Conservation (phyloP, 2,888 invertebrate species). For the Drosophila siamana region DNA sequence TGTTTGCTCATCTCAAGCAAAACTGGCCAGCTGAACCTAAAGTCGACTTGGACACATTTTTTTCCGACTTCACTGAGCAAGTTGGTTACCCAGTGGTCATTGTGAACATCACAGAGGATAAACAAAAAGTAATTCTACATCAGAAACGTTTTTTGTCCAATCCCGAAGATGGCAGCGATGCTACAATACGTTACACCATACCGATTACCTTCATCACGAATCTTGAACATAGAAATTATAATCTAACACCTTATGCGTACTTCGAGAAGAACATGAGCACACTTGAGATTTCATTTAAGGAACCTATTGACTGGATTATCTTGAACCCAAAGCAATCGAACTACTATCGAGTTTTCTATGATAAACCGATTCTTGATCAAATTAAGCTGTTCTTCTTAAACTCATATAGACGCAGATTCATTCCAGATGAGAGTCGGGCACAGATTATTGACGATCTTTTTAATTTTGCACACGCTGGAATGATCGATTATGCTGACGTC, state of each 20-base stretch:
- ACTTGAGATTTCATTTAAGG: neutral
- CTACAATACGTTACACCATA: constrained; percentile 68
- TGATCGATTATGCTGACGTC: constrained; percentile 80
- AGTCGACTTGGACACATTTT: constrained; percentile 80
- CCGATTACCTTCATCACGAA: constrained; percentile 80
- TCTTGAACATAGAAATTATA: constrained; percentile 14
- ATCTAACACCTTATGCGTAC: constrained; percentile 64
- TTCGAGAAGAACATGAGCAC: constrained; percentile 42
- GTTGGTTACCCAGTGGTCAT: constrained; percentile 89
- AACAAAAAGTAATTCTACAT: constrained; percentile 37
- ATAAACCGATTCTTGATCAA: constrained; percentile 87
- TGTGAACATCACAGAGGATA: constrained; percentile 79
- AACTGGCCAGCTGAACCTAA: constrained; percentile 68
- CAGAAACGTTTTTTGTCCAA: constrained; percentile 76
- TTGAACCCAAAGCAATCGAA: constrained; percentile 25
- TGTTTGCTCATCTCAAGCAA: constrained; percentile 86
- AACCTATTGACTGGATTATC: constrained; percentile 75
- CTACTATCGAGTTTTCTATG: constrained; percentile 90
- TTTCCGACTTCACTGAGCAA: constrained; percentile 88
- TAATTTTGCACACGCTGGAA: constrained; percentile 87
- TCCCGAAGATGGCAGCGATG: constrained; percentile 58
- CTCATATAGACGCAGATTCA: constrained; percentile 40
- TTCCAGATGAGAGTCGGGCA: constrained; percentile 88
- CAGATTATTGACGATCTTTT: constrained; percentile 91
- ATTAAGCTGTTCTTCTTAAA: constrained; percentile 55